Conservation (phyloP, 2,797 vertebrate species). For the Myiotriccus ornatus region DNA sequence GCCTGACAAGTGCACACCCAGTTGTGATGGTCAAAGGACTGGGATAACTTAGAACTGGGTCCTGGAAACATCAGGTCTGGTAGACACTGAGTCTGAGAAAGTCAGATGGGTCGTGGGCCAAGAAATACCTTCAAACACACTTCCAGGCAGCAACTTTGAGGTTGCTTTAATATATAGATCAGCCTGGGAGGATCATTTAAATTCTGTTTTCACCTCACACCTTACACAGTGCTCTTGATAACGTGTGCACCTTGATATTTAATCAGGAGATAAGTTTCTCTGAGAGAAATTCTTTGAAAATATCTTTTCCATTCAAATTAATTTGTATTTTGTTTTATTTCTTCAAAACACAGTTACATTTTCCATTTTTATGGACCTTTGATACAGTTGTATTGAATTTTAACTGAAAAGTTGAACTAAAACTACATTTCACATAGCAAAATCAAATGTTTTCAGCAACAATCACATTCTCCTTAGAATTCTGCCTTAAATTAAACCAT, state of each 20-base stretch:
- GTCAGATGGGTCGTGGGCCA: not conserved
- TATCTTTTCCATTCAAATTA: not conserved
- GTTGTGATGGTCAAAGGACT: not conserved
- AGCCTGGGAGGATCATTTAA: not conserved
- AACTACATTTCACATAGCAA: not conserved
- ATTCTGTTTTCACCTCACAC: not conserved
- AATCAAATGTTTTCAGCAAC: conserved; percentile 3
- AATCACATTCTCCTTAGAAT: not conserved
- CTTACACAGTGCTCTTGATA: not conserved
- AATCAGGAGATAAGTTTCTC: not conserved
- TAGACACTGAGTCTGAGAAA: not conserved
- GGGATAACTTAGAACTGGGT: not conserved
- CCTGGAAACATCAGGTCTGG: not conserved
- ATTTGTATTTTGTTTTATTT: not conserved
- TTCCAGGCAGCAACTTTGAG: not conserved
- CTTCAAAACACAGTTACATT: not conserved
- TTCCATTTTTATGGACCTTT: not conserved
- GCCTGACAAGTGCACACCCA: not conserved
- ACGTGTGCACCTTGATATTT: not conserved
- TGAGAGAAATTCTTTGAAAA: not conserved
- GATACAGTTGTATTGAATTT: not conserved
- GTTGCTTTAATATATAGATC: not conserved
- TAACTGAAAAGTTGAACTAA: not conserved
- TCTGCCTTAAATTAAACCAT: not conserved
- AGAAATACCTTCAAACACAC: not conserved